Evolutionary conservation across 2,888 invertebrate species (phyloP).

Genomic region (Heliconius charithonia): DNA sequence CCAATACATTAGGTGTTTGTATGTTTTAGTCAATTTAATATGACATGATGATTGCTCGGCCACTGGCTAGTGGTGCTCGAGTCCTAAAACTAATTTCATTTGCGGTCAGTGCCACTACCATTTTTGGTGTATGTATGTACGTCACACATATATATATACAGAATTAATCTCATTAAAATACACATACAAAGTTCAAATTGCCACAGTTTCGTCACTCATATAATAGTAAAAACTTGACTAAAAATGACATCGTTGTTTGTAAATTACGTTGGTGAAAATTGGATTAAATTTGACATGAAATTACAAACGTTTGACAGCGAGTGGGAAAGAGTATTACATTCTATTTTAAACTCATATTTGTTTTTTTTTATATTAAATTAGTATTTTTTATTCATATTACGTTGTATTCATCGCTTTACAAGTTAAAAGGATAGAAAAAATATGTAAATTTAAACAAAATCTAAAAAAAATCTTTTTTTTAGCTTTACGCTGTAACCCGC

Average conservation of each 20-base stretch:
- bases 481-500: too few relatives aligned
- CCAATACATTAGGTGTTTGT: not conserved
- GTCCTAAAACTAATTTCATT: slow-evolving; percentile 36
- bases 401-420: too few relatives aligned
- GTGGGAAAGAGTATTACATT: not conserved
- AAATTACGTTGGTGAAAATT: slow-evolving; percentile 1
- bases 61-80: not conserved
- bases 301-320: not conserved
- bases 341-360: not conserved
- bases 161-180: slow-evolving; percentile 33
- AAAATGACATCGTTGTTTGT: not conserved
- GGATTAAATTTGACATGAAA: slow-evolving; percentile 18
- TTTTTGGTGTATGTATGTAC: slow-evolving; percentile 4
- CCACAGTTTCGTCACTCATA: slow-evolving; percentile 17
- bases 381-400: not conserved
- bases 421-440: too few relatives aligned
- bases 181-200: slow-evolving; percentile 32
- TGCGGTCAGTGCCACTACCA: slow-evolving; percentile 28
- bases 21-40: slow-evolving; percentile 8
- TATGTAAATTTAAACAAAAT: too few relatives aligned
- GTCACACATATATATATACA: slow-evolving; percentile 10
- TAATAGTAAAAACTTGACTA: slow-evolving; percentile 8
- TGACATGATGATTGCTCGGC: not conserved
- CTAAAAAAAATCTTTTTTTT: too few relatives aligned
- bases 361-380: not conserved